Conservation (phyloP, 2,797 vertebrate genomes). For the Sebastes vulpes region DNA sequence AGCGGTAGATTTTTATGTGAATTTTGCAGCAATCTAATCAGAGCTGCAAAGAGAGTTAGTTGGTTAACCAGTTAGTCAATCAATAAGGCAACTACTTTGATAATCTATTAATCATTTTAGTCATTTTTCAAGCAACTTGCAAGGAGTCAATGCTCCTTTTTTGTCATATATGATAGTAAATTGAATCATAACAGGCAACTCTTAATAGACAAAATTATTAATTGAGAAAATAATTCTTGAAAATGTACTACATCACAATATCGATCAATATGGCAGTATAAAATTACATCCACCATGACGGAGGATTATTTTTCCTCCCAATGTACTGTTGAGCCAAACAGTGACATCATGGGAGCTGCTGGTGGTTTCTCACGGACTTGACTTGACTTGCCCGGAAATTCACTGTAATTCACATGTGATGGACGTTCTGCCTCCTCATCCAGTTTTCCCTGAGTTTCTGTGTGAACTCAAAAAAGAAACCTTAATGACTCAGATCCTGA, state of each 20-base stretch:
- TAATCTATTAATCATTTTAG: neutral
- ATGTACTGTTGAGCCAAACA: neutral
- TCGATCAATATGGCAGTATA: neutral
- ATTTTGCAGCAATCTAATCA: neutral
- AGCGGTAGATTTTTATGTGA: neutral
- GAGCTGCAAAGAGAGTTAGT: neutral
- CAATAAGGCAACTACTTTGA: neutral
- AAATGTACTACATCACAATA: neutral
- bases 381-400: neutral
- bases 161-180: neutral
- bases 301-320: neutral
- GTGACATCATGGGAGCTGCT: neutral
- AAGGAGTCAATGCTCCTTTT: neutral
- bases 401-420: neutral
- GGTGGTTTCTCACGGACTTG: neutral
- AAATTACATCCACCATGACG: neutral
- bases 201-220: neutral
- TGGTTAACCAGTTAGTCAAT: neutral
- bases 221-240: neutral
- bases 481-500: constrained; percentile 41
- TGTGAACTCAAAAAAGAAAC: constrained; percentile 1
- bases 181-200: neutral
- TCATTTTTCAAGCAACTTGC: neutral
- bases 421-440: neutral
- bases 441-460: neutral